phyloP scores from a whole-genome alignment of 1,140 invertebrate species.

The Teleopsis dalmanni region DNA sequence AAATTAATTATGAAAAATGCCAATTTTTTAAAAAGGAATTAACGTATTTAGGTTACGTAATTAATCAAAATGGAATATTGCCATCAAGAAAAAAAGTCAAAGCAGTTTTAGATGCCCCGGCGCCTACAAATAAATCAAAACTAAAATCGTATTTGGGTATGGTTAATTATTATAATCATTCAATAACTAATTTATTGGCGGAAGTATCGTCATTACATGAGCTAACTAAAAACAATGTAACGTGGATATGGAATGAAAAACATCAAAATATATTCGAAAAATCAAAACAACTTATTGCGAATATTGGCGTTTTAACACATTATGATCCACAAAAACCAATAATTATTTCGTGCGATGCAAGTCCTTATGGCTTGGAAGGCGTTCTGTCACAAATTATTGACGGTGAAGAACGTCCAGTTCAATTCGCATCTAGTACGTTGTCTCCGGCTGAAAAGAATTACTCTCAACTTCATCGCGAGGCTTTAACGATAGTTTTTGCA shows the following conservation, averaged over 20 bases:
- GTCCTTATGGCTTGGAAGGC: constrained; percentile 6
- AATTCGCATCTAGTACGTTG: constrained; percentile 14
- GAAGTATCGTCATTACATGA: background rate
- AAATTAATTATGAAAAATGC: constrained; percentile 35
- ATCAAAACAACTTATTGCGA: constrained; percentile 1
- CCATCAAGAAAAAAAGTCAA: background rate
- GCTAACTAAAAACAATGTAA: constrained; percentile 7
- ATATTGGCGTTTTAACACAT: constrained; percentile 8
- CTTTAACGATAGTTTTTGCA: constrained; percentile 43
- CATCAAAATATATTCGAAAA: constrained; percentile 3
- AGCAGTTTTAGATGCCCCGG: constrained; percentile 1
- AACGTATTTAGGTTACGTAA: constrained; percentile 6
- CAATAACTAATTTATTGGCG: constrained; percentile 5
- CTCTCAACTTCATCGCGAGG: constrained; percentile 46
- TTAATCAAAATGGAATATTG: background rate
- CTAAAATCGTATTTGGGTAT: constrained; percentile 5
- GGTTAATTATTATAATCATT: constrained; percentile 11
- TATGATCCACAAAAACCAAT: constrained; percentile 16
- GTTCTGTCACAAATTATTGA: constrained; percentile 15
- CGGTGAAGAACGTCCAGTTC: constrained; percentile 22
- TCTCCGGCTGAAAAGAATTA: constrained; percentile 17
- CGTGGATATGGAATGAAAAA: constrained; percentile 3
- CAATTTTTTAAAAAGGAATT: constrained; percentile 5
- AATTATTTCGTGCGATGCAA: constrained; percentile 9
- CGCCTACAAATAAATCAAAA: constrained; percentile 5